Conservation (phyloP, 2,113 vertebrate genomes). For the Falco punctatus region DNA sequence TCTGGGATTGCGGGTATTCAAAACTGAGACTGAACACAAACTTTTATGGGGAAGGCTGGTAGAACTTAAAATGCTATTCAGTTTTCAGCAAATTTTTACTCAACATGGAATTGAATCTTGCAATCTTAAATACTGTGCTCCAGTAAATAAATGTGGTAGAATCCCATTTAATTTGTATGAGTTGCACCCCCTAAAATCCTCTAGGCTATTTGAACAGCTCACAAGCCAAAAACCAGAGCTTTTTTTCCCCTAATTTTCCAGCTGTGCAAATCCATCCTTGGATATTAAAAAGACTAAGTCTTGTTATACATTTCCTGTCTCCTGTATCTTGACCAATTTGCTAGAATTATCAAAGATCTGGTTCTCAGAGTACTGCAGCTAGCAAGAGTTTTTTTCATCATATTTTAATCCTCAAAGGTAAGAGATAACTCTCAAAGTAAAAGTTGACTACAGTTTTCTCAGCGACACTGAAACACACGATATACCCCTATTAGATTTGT, state of each 20-base stretch:
- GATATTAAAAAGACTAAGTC: background rate
- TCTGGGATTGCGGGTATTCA: background rate
- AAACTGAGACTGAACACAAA: background rate
- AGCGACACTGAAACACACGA: background rate
- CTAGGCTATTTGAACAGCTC: slow-evolving; percentile 16
- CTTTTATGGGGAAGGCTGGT: background rate
- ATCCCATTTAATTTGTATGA: slow-evolving; percentile 20
- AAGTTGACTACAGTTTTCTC: background rate
- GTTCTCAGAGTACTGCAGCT: background rate
- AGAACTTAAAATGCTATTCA: background rate
- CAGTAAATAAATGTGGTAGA: slow-evolving; percentile 2
- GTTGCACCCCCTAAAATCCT: background rate
- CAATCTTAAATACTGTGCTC: background rate
- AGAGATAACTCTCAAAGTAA: background rate
- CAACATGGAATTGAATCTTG: background rate
- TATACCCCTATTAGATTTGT: background rate
- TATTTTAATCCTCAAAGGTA: background rate
- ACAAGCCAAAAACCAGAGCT: background rate
- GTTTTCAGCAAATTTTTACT: background rate
- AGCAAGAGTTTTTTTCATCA: background rate
- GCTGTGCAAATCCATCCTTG: slow-evolving; percentile 18
- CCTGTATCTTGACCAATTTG: background rate
- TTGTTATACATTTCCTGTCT: background rate
- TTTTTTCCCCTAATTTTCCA: background rate
- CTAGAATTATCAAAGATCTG: background rate